A percentile compares a stretch with the other conserved stretches of the same genome.
phyloP scores from a whole-genome alignment of 2,113 vertebrate species.

The Psittacara wagleri region DNA sequence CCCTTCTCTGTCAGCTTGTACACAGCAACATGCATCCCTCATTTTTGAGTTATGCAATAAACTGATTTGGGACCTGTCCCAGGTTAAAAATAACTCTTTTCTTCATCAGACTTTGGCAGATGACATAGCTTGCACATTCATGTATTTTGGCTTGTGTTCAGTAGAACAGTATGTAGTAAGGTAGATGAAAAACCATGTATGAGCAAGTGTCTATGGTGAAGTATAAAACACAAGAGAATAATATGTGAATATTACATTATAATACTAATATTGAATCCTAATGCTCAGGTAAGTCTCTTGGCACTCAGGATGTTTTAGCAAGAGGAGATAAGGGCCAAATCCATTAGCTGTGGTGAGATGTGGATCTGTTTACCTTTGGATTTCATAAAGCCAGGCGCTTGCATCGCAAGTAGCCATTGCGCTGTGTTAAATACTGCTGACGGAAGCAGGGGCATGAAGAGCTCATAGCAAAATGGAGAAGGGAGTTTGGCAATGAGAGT shows the following conservation, averaged over 20 bases:
- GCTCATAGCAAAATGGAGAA: background rate
- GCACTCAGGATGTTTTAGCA: slow-evolving; percentile 9
- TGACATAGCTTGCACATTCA: background rate
- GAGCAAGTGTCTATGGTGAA: background rate
- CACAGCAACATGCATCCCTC: background rate
- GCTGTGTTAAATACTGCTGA: background rate
- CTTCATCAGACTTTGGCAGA: background rate
- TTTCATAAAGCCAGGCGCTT: background rate
- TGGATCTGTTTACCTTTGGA: slow-evolving; percentile 54
- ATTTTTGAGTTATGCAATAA: background rate
- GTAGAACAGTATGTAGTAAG: background rate
- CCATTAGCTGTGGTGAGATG: slow-evolving; percentile 48
- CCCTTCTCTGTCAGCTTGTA: background rate
- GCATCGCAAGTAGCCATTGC: background rate
- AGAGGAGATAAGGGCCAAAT: slow-evolving; percentile 51
- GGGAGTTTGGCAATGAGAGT: background rate
- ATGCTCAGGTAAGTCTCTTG: slow-evolving; percentile 42
- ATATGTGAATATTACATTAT: slow-evolving; percentile 35
- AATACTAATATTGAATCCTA: slow-evolving; percentile 42
- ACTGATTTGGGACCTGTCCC: background rate
- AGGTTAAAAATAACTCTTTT: slow-evolving; percentile 6
- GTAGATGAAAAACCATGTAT: background rate
- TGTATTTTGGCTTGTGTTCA: background rate
- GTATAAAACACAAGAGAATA: slow-evolving; percentile 21
- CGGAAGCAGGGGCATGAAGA: background rate